These are phyloP conservation scores for Microplitis manilae DNA, from an alignment of 2,888 invertebrate genomes.

Conservation along the genomic window DNA sequence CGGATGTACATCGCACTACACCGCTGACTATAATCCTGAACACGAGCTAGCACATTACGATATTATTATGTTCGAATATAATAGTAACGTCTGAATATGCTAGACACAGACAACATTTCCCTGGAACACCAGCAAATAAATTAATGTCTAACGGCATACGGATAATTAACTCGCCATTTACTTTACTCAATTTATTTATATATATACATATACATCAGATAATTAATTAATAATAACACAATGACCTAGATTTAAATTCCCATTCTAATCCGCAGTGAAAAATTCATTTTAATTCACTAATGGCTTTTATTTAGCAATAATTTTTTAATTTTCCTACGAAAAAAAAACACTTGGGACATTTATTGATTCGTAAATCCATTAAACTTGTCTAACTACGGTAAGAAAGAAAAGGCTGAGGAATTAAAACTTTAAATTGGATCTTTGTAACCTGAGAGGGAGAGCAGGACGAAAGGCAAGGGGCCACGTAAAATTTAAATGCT, in stretches of 20 bases:
- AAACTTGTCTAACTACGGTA: conserved; percentile 15
- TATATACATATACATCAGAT: conserved; percentile 2
- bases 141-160: conserved; percentile 30
- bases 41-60: conserved; percentile 13
- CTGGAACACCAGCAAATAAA: conserved; percentile 25
- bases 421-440: conserved; percentile 44
- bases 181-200: not conserved
- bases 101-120: conserved; percentile 20
- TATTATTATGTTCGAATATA: conserved; percentile 27
- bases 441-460: not conserved
- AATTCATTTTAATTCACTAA: not conserved
- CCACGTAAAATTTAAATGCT: conserved; percentile 31
- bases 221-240: conserved; percentile 30
- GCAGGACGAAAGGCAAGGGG: not conserved
- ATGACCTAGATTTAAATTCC: conserved; percentile 19
- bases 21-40: conserved; percentile 19
- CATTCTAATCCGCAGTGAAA: not conserved
- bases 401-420: conserved; percentile 24
- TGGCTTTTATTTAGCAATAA: not conserved
- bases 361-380: conserved; percentile 41
- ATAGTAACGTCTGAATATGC: conserved; percentile 19
- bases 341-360: conserved; percentile 12
- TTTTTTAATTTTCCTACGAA: not conserved
- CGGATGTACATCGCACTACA: conserved; percentile 20
- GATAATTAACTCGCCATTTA: conserved; percentile 29